Percentiles rank a stretch among this genome's conserved stretches.
Conservation (phyloP, 2,113 vertebrate genomes). For the Peromyscus leucopus region DNA sequence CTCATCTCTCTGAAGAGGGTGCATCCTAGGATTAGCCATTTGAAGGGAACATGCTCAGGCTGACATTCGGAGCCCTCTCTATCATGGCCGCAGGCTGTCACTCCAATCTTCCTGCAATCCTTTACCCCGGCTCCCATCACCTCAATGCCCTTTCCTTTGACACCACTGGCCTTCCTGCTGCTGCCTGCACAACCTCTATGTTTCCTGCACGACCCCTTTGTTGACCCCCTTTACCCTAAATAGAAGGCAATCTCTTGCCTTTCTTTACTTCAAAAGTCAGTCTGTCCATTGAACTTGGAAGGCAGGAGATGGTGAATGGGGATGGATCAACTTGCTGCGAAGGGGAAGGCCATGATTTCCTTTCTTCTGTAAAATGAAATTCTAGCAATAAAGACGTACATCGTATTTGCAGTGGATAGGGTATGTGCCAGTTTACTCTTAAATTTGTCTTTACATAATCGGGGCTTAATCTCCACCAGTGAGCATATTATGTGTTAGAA, state of each 20-base stretch:
- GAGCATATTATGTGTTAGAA: not conserved
- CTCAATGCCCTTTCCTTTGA: not conserved
- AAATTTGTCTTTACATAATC: not conserved
- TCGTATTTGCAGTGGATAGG: not conserved
- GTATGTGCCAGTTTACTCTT: not conserved
- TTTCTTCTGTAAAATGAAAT: not conserved
- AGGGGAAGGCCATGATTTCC: not conserved
- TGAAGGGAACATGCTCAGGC: not conserved
- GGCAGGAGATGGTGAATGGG: not conserved
- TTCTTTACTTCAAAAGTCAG: not conserved
- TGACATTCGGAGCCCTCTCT: not conserved
- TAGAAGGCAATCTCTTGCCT: not conserved
- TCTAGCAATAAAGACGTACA: not conserved
- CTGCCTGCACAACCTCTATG: not conserved
- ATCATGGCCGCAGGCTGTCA: too few relatives aligned
- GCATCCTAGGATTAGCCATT: not conserved
- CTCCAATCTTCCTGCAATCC: not conserved
- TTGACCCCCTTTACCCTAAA: not conserved
- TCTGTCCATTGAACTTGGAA: not conserved
- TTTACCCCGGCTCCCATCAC: not conserved
- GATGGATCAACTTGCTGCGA: not conserved
- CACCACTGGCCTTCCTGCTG: not conserved
- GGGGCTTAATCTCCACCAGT: not conserved
- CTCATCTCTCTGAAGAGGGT: not conserved
- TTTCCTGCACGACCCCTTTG: not conserved